Conservation (phyloP, 2,797 vertebrate species). For the Antrozous pallidus region DNA sequence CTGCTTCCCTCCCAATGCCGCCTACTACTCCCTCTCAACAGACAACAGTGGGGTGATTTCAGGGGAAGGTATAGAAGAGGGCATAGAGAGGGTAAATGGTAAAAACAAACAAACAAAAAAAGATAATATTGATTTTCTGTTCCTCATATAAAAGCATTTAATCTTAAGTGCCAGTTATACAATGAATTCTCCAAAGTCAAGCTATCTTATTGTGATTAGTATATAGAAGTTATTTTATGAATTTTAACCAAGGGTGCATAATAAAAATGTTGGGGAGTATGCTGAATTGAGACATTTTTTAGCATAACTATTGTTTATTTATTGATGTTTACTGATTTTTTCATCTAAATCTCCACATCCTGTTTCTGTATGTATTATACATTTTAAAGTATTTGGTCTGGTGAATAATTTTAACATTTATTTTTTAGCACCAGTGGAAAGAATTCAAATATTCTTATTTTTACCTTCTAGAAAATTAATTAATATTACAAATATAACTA, state of each 20-base stretch:
- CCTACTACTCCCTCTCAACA: no score
- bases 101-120: no score
- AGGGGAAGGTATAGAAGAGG: no score
- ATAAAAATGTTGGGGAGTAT: neutral
- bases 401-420: neutral
- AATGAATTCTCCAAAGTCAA: neutral
- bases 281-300: neutral
- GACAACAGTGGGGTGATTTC: no score
- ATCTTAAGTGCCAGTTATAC: neutral
- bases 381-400: neutral
- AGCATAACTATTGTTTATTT: neutral
- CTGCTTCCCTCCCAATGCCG: no score
- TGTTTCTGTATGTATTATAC: neutral
- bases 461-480: neutral
- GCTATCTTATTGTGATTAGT: neutral
- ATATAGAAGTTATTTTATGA: neutral
- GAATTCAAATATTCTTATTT: neutral
- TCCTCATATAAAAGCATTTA: neutral
- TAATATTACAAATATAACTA: neutral
- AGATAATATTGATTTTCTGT: neutral
- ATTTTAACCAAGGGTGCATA: neutral
- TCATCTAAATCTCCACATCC: neutral
- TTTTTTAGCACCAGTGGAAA: neutral
- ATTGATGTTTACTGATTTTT: neutral
- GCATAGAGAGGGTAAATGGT: no score